Percentiles rank a stretch among this genome's conserved stretches.
Conservation (phyloP, 2,888 invertebrate species). For the Sisyra nigra region DNA sequence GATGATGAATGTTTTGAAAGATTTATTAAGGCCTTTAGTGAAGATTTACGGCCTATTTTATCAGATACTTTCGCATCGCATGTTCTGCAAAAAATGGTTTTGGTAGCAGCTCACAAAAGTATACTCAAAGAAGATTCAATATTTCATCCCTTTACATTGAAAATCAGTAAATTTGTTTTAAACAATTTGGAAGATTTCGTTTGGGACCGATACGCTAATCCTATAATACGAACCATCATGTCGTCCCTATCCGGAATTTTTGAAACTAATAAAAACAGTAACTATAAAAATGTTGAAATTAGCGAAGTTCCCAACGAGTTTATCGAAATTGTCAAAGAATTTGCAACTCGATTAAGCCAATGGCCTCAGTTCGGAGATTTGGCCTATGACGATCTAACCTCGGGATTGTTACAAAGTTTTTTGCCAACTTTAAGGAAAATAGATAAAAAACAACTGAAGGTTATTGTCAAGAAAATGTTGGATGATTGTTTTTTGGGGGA, state of each 20-base stretch:
- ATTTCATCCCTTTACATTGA: slow-evolving; percentile 48
- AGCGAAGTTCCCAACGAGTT: slow-evolving; percentile 38
- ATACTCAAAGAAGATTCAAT: slow-evolving; percentile 19
- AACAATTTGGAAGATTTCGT: slow-evolving; percentile 78
- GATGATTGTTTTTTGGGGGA: slow-evolving; percentile 39
- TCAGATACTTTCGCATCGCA: slow-evolving; percentile 66
- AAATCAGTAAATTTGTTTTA: slow-evolving; percentile 55
- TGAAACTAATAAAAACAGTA: slow-evolving; percentile 14
- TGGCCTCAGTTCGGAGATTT: slow-evolving; percentile 71
- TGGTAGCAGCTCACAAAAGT: slow-evolving; percentile 11
- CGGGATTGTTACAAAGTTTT: slow-evolving; percentile 52
- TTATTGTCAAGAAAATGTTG: slow-evolving; percentile 41
- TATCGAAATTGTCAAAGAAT: slow-evolving; percentile 43
- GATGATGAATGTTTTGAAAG: slow-evolving; percentile 43
- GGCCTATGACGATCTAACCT: slow-evolving; percentile 49
- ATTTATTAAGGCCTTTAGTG: slow-evolving; percentile 42
- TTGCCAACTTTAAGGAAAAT: slow-evolving; percentile 42
- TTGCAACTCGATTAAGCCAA: slow-evolving; percentile 38
- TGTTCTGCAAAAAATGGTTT: slow-evolving; percentile 54
- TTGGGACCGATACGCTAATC: slow-evolving; percentile 61
- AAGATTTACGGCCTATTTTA: slow-evolving; percentile 51
- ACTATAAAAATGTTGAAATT: slow-evolving; percentile 1
- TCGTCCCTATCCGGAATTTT: slow-evolving; percentile 52
- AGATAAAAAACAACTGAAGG: slow-evolving; percentile 35
- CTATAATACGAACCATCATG: slow-evolving; percentile 56